A percentile compares a stretch with the other conserved stretches of the same genome.
These are phyloP conservation scores for Dascillus cervinus DNA, from an alignment of 2,888 invertebrate species.

Conservation along the genomic window DNA sequence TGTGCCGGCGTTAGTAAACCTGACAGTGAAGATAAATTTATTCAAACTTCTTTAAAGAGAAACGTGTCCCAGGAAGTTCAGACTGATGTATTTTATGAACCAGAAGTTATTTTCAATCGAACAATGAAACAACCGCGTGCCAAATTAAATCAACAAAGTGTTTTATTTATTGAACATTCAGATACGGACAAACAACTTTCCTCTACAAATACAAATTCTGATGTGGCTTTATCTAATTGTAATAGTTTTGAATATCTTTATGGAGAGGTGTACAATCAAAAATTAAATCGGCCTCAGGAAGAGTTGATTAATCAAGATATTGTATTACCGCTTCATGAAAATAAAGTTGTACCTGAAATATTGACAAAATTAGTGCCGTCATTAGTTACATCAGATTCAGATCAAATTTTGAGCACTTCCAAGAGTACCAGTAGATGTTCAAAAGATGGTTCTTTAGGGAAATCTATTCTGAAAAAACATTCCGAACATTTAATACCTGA, in stretches of 20 bases:
- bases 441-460: conserved; percentile 17
- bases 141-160: conserved; percentile 9
- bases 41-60: conserved; percentile 16
- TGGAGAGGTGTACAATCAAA: conserved; percentile 27
- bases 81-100: conserved; percentile 16
- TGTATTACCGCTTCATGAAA: too few relatives aligned
- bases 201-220: conserved; percentile 19
- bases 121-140: not conserved
- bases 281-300: not conserved
- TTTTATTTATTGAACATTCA: conserved; percentile 15
- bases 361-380: conserved; percentile 10
- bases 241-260: conserved; percentile 63
- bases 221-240: conserved; percentile 40
- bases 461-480: conserved; percentile 20
- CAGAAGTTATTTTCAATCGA: not conserved
- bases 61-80: conserved; percentile 20
- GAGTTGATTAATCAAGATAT: not conserved
- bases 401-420: conserved; percentile 1
- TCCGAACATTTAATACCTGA: conserved; percentile 45
- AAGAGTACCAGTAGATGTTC: conserved; percentile 2
- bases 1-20: conserved; percentile 8
- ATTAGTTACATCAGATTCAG: conserved; percentile 5
- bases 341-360: not conserved
- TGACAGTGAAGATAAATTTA: conserved; percentile 10
- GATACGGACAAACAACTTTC: conserved; percentile 10